Evolutionary conservation across 1,140 invertebrate species (phyloP).

Genomic region (Apis cerana): DNA sequence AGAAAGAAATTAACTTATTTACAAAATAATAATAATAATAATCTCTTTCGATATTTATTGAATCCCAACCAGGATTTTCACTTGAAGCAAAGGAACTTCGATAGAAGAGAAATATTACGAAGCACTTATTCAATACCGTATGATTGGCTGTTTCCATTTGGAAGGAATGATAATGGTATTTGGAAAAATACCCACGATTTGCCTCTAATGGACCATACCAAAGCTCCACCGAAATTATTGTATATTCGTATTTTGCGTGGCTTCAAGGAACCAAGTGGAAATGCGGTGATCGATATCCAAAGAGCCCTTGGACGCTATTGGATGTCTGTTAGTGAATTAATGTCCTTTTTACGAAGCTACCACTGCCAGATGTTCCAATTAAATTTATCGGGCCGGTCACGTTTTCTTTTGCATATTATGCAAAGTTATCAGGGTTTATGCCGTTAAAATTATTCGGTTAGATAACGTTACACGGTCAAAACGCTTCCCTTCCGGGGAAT

Average conservation of each 20-base stretch:
- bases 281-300: slow-evolving; percentile 63
- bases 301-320: slow-evolving; percentile 66
- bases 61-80: neutral
- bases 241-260: slow-evolving; percentile 45
- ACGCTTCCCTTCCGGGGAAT: neutral
- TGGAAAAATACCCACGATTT: slow-evolving; percentile 56
- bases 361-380: slow-evolving; percentile 22
- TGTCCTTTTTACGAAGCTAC: slow-evolving; percentile 13
- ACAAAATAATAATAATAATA: too few relatives aligned
- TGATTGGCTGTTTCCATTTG: slow-evolving; percentile 73
- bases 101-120: slow-evolving; percentile 53
- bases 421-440: neutral
- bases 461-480: neutral
- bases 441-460: neutral
- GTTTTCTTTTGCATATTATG: slow-evolving; percentile 2
- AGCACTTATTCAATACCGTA: slow-evolving; percentile 73
- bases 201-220: slow-evolving; percentile 40
- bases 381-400: neutral
- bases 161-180: slow-evolving; percentile 65
- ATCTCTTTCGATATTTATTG: neutral
- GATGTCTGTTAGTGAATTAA: slow-evolving; percentile 56
- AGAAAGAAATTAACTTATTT: too few relatives aligned
- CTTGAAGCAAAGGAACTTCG: slow-evolving; percentile 46
- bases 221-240: slow-evolving; percentile 44
- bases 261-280: slow-evolving; percentile 57